Base-by-base conservation (phyloP, 2,113 vertebrate genomes). In the Accipiter virgatus region DNA sequence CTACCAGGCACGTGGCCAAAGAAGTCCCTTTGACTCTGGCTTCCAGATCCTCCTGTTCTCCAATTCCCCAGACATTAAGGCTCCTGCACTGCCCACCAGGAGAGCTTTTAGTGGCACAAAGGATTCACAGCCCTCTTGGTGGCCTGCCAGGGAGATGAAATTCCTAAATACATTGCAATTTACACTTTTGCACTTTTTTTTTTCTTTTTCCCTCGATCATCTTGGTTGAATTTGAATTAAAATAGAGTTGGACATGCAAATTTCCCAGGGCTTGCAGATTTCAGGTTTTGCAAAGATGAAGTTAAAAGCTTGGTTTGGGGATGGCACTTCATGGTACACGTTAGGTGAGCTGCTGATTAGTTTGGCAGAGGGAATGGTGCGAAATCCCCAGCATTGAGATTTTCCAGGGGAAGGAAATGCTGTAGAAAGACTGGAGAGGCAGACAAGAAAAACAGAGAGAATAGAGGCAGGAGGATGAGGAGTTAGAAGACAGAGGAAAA, bases 371-470 rank as follows among this genome's bases (percentile, higher is more conserved):
- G 34, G 19, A 94, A 79, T 32, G 7, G 61, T 78, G 52, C 16
- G 2, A 91, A 86, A 91, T 42, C n/a, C 7, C 22, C 50, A 89
- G 26, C 34, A 61, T 0, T 38, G 31, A 62, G 34, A 36, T 84
- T 78, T 92, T 84, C 73, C 73, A 85, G 53, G 29, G 32, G 20
- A 88, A 93, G 32, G 21, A 86, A 93, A 61, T 81, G 17, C 16
- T 71, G 22, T 55, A 70, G 50, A 86, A 91, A 72, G 47, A 25
- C 47, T 81, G 34, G 42, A 88, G 40, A 72, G 29, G 47, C 13
- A 81, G 61, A 27, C 86, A 92, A 94, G 63, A 52, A 95, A 93
- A 95, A 26, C 27, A 88, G 34, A 91, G n/a, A 79, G 19, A 70
- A 34, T 38, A 71, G 34, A 81, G 14, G 32, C 27, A 81, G 31